Base-by-base conservation (phyloP, 2,888 invertebrate species). In the Strigamia crassipes region DNA sequence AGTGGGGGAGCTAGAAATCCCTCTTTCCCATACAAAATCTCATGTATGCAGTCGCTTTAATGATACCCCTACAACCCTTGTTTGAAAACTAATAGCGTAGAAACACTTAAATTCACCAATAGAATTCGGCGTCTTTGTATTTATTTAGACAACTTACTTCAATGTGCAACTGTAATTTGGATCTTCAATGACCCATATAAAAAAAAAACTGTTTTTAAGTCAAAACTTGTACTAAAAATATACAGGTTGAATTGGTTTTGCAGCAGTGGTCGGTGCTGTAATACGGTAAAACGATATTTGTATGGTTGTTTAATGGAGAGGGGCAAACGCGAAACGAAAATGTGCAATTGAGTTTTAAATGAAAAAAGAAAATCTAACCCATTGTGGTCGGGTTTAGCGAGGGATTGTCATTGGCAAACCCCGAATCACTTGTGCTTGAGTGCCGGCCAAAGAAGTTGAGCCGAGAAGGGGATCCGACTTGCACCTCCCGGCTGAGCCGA, bases 351-450 rank as follows among this genome's bases (percentile, higher is more conserved):
- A 46, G 46, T 46, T 13, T 38, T 13, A 21, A 18, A 66, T 18
- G 23, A 66, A 21, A 66, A 23, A 66, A 66, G 61, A 23, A 66
- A 66, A 23, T 66, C 61, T 66, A 21, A 66, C 21, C 61, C 61
- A 21, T 66, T 66, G 61, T 66, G 61, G 61, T 66, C 61, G 61
- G 61, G 23, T 66, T 66, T 66, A 66, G 61, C 61, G 61, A 66
- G 61, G 61, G 61, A 66, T 66, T 66, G 61, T 66, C 61, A 66
- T 66, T 66, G 61, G 61, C 61, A 66, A 66, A 23, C 61, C 61
- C 21, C 80, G 61, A 46, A 80, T 80, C 80, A 80, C 31, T 46
- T 80, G 27, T 80, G 80, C 56, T 51, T 80, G 80, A 61, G 61
- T 80, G 80, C 15, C 27, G 27, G n/a, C 80, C 56, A 80, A 80